phyloP scores from a whole-genome alignment of 2,113 vertebrate genomes.

The Cheirogaleus medius region DNA sequence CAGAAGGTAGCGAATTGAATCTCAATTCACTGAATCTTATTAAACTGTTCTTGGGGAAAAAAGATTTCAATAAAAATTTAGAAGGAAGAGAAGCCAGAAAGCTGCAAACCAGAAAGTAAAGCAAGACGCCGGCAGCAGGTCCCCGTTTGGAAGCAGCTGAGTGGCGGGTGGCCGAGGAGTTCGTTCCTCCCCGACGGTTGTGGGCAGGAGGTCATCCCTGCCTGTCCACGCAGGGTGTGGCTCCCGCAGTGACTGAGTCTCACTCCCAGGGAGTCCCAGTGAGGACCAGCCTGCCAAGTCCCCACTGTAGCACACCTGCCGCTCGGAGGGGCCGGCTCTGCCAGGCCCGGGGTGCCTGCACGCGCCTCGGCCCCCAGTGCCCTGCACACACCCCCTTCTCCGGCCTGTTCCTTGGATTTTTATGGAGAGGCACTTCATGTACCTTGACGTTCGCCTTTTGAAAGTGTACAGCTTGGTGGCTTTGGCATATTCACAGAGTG shows the following conservation, averaged over 20 bases:
- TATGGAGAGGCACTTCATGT: background rate
- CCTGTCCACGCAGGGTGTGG: accelerated
- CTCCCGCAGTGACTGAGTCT: too few species aligned
- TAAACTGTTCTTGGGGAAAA: conserved; percentile 24
- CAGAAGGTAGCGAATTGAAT: conserved; percentile 35
- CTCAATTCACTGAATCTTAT: background rate
- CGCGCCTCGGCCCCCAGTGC: accelerated
- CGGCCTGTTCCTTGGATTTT: background rate
- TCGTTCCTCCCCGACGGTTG: background rate
- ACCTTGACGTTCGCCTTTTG: background rate
- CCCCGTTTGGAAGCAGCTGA: accelerated
- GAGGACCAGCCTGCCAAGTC: accelerated
- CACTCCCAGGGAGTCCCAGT: accelerated
- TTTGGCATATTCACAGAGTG: accelerated
- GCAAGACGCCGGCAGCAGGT: background rate
- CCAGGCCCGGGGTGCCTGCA: accelerated
- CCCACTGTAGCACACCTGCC: accelerated
- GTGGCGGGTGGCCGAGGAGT: accelerated
- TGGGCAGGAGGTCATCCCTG: accelerated
- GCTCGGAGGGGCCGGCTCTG: background rate
- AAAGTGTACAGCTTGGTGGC: accelerated
- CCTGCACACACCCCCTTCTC: accelerated
- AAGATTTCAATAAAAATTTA: conserved; percentile 29
- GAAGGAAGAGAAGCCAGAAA: background rate
- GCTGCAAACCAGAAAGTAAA: accelerated